phyloP scores from a whole-genome alignment of 1,140 invertebrate genomes.

The Bombus ignitus region DNA sequence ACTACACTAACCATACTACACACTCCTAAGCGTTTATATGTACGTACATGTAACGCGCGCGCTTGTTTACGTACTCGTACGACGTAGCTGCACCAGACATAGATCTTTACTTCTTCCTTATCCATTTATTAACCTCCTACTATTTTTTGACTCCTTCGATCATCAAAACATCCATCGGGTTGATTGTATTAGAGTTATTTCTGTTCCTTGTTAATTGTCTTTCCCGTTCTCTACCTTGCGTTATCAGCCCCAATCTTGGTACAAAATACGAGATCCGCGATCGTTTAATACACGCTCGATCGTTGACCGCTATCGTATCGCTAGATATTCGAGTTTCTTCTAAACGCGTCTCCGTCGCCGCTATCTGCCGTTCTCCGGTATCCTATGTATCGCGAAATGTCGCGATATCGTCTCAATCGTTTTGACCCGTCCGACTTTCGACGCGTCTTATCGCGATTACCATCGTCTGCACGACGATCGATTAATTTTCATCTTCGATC shows the following conservation, averaged over 20 bases:
- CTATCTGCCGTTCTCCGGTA: background rate
- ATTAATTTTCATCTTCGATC: slow-evolving; percentile 38
- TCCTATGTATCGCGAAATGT: background rate
- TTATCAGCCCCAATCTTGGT: too few species aligned
- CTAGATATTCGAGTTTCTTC: background rate
- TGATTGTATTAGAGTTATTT: too few species aligned
- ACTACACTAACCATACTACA: background rate
- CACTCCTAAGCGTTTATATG: background rate
- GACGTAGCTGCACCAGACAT: background rate
- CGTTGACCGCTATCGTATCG: background rate
- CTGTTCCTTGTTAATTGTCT: too few species aligned
- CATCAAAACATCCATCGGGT: background rate
- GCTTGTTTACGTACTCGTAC: slow-evolving; percentile 3
- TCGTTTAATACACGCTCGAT: background rate
- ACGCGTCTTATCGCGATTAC: slow-evolving; percentile 49
- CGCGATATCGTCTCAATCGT: background rate
- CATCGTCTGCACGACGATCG: slow-evolving; percentile 46
- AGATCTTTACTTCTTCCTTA: background rate
- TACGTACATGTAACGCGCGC: background rate
- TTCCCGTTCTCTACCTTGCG: too few species aligned
- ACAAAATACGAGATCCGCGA: too few species aligned
- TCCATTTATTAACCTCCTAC: background rate
- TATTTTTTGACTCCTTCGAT: background rate
- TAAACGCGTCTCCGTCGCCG: background rate
- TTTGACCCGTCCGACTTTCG: slow-evolving; percentile 27